Percentiles rank a stretch among this genome's conserved stretches.
Evolutionary conservation across 1,140 invertebrate species (phyloP).

Genomic region (Drosophila fuyamai): DNA sequence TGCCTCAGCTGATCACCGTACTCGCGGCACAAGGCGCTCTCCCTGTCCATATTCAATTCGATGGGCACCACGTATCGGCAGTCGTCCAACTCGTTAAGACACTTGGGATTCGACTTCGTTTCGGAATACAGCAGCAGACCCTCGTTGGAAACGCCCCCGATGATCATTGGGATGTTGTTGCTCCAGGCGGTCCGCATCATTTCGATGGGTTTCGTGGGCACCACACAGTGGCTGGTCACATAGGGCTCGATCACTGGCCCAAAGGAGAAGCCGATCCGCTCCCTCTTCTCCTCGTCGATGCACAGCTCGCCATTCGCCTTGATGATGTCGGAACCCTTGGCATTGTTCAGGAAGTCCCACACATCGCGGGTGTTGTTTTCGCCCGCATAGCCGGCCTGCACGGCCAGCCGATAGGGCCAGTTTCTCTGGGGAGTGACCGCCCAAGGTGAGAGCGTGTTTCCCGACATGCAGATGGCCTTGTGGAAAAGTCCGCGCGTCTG

Average conservation of each 20-base stretch:
- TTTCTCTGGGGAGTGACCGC: slow-evolving; percentile 74
- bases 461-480: slow-evolving; percentile 87
- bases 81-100: slow-evolving; percentile 76
- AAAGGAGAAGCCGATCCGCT: slow-evolving; percentile 78
- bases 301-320: slow-evolving; percentile 75
- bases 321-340: slow-evolving; percentile 88
- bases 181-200: slow-evolving; percentile 84
- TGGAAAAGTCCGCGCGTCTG: slow-evolving; percentile 86
- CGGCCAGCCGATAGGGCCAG: slow-evolving; percentile 78
- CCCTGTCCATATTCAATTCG: slow-evolving; percentile 76
- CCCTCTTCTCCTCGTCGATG: slow-evolving; percentile 75
- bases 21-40: slow-evolving; percentile 74
- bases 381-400: slow-evolving; percentile 73
- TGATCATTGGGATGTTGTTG: slow-evolving; percentile 84
- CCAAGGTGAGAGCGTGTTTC: slow-evolving; percentile 85
- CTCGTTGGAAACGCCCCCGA: slow-evolving; percentile 84
- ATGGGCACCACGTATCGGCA: slow-evolving; percentile 79
- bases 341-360: slow-evolving; percentile 85
- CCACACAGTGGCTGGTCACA: slow-evolving; percentile 70
- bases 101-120: slow-evolving; percentile 76
- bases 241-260: slow-evolving; percentile 84
- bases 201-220: slow-evolving; percentile 75
- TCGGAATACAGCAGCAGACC: slow-evolving; percentile 80
- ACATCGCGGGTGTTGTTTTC: slow-evolving; percentile 80
- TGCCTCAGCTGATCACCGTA: slow-evolving; percentile 73